Evolutionary conservation across 2,888 invertebrate genomes (phyloP), one percentile per base, ranked within the genome.

Genomic region (Ashinkailepas kermadecensis): DNA sequence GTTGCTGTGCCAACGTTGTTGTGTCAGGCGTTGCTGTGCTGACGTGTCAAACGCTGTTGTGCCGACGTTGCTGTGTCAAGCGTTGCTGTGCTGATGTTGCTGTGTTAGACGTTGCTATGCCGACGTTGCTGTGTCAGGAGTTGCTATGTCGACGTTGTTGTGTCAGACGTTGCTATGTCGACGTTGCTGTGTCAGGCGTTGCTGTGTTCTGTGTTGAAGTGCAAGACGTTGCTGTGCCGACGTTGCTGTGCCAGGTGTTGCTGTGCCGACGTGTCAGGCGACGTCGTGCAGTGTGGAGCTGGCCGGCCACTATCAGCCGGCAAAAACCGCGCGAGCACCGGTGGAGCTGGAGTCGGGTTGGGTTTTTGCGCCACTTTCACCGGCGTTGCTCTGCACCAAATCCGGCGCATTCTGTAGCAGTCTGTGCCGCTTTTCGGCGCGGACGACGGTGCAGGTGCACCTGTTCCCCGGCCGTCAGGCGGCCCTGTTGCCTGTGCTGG

Each of bases 291-390:
- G 70, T 15, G 39, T 23, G 39, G 25, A 13, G 15, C 39, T 23
- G 70, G 25, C 39, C 39, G 39, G 39, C 4, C 39, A 39, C 39
- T 39, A 1, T 1, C 39, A 39, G 39, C 39, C 39, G 39, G 23
- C 39, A 70, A 70, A 70, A 70, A 70, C 39, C 25, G 2, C 25
- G 15, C 39, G 23, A 15, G 39, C 39, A 13, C 39, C 6, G 70
- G 1, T 15, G 15, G 70, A 8, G 39, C 39, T 23, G 70, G 23
- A 23, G 67, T 67, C 67, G 23, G 67, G 67, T 39, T 15, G 39
- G 39, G 25, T 15, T 70, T 70, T 70, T 70, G 15, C 70, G 13
- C 70, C 70, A 70, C 70, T 70, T 70, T 70, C 70, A 70, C 70
- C 70, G 25, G 67, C n/a, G 21, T n/a, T 39, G 64, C 21, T 64